phyloP scores from a whole-genome alignment of 2,113 vertebrate genomes.

The Turdus rufiventris region DNA sequence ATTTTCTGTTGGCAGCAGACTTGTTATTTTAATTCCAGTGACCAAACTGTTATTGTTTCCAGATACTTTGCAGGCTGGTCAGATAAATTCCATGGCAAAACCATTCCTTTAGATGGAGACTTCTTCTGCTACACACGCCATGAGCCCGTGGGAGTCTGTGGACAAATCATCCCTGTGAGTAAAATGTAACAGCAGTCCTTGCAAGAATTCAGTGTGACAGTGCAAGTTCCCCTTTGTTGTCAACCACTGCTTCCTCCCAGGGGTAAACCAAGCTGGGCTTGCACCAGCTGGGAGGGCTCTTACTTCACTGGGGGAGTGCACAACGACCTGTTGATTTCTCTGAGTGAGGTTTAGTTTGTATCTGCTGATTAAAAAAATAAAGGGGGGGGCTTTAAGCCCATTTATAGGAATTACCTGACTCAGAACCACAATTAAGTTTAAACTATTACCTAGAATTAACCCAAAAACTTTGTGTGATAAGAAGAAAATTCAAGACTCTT shows the following conservation, averaged over 20 bases:
- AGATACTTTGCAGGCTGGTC: conserved; percentile 96
- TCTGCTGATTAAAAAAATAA: background rate
- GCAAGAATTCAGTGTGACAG: background rate
- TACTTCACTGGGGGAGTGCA: background rate
- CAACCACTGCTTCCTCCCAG: background rate
- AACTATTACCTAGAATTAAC: background rate
- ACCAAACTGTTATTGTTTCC: background rate
- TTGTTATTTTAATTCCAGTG: background rate
- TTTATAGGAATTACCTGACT: background rate
- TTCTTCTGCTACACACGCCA: conserved; percentile 95
- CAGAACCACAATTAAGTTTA: background rate
- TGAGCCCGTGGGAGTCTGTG: conserved; percentile 93
- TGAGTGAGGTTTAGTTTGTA: background rate
- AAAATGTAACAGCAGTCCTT: background rate
- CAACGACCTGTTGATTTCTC: background rate
- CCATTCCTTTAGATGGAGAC: conserved; percentile 91
- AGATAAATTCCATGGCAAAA: conserved; percentile 95
- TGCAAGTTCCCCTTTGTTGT: background rate
- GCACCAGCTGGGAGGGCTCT: background rate
- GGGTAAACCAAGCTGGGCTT: background rate
- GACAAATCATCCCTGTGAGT: conserved; percentile 95
- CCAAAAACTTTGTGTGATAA: background rate
- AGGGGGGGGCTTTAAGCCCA: background rate
- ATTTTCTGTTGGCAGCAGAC: background rate
- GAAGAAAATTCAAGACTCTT: background rate